Percentiles rank a stretch among this genome's conserved stretches.
Evolutionary conservation across 2,888 invertebrate genomes (phyloP).

Genomic region (Sepiola atlantica): DNA sequence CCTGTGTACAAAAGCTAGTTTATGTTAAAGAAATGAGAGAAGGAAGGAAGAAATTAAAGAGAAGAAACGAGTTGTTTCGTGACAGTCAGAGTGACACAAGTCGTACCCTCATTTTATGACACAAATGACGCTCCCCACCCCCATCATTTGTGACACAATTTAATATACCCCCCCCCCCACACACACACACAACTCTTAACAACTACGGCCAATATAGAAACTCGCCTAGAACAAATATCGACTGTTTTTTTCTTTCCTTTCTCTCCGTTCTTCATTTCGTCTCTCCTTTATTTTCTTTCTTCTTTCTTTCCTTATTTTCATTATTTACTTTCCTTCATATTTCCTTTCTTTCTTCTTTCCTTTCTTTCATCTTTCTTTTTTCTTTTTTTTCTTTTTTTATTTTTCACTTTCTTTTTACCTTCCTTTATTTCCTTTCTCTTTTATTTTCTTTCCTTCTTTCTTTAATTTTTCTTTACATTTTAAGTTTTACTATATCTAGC

Average conservation of each 20-base stretch:
- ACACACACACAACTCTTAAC: not conserved
- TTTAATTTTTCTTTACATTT: no score
- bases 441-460: no score
- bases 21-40: not conserved
- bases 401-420: no score
- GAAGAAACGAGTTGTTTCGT: not conserved
- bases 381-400: no score
- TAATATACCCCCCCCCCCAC: not conserved
- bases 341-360: no score
- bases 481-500: no score
- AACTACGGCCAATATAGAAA: not conserved
- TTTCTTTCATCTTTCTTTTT: no score
- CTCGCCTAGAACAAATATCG: not conserved
- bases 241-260: not conserved
- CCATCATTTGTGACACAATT: not conserved
- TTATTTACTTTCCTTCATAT: no score
- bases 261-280: no score
- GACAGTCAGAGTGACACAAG: not conserved
- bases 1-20: not conserved
- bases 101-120: not conserved
- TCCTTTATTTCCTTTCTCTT: no score
- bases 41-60: not conserved
- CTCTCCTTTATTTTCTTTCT: not conserved
- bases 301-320: not conserved
- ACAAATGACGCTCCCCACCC: not conserved